These are phyloP conservation scores for Diphyllodes magnificus DNA, from an alignment of 2,113 vertebrate genomes.

Conservation along the genomic window DNA sequence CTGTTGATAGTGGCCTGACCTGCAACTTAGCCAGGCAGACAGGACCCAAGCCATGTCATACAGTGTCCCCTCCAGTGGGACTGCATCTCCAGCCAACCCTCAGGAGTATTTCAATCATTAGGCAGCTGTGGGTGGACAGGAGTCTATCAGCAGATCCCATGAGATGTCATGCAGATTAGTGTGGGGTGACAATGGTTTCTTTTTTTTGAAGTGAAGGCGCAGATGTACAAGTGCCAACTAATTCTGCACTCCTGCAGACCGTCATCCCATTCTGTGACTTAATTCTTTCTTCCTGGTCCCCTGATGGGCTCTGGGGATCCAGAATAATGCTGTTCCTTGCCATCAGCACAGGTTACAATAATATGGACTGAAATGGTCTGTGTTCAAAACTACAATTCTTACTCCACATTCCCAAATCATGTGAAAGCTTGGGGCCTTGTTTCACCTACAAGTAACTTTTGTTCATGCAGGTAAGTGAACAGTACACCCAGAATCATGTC, in stretches of 20 bases:
- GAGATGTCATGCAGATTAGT: background rate
- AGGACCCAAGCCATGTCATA: too few species aligned
- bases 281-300: background rate
- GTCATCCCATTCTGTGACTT: background rate
- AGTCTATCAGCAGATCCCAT: too few species aligned
- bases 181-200: background rate
- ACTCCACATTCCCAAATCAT: background rate
- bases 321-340: background rate
- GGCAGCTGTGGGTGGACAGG: background rate
- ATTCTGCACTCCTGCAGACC: accelerated
- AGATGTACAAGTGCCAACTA: background rate
- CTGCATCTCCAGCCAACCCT: background rate
- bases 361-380: background rate
- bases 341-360: background rate
- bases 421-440: background rate
- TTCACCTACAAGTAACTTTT: background rate
- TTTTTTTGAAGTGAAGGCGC: background rate
- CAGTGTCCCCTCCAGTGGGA: background rate
- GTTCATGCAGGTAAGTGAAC: background rate
- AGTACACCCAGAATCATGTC: background rate
- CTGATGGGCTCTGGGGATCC: accelerated
- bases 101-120: background rate
- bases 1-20: background rate
- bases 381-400: background rate
- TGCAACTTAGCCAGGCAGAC: background rate